Evolutionary conservation across 2,888 invertebrate genomes (phyloP).

Genomic region (Nineta flava): DNA sequence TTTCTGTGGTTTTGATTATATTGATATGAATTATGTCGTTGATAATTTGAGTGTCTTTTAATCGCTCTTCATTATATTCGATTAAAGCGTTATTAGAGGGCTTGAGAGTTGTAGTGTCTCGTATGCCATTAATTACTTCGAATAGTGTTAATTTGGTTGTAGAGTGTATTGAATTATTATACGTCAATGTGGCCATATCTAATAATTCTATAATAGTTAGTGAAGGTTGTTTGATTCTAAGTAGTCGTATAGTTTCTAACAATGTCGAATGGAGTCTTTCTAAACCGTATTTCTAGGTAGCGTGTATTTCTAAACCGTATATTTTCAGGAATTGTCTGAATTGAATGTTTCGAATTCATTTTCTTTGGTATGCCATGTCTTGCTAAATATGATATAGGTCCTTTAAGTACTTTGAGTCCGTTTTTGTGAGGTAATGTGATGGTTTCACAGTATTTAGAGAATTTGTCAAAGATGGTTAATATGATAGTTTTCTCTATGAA

Average conservation of each 20-base stretch:
- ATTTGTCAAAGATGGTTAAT: background rate
- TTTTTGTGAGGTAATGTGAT: background rate
- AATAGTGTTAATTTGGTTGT: background rate
- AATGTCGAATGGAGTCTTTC: background rate
- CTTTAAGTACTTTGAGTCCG: background rate
- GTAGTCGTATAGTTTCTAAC: too few species aligned
- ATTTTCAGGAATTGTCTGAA: background rate
- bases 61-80: background rate
- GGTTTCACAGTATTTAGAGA: background rate
- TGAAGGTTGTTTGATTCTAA: background rate
- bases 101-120: background rate
- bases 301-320: background rate
- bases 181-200: background rate
- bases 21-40: background rate
- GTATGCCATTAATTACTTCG: background rate
- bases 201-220: background rate
- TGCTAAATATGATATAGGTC: background rate
- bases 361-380: background rate
- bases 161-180: background rate
- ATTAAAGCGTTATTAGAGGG: background rate
- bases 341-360: too few species aligned
- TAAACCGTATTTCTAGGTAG: background rate
- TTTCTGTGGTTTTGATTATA: background rate
- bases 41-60: too few species aligned
- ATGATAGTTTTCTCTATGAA: background rate